phyloP scores from a whole-genome alignment of 2,888 invertebrate genomes.

The Callinectes sapidus region DNA sequence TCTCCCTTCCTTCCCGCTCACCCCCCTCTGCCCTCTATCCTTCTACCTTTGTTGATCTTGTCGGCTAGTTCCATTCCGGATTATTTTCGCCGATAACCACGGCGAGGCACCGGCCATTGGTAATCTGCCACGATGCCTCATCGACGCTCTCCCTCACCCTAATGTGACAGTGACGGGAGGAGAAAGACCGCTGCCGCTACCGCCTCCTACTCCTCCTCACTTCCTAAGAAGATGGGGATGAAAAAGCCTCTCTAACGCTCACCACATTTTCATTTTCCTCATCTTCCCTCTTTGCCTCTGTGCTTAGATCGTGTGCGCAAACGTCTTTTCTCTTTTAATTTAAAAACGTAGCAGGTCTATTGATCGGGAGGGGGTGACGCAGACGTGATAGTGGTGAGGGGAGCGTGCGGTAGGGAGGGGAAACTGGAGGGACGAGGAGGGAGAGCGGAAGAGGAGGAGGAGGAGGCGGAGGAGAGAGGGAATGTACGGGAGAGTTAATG shows the following conservation, averaged over 20 bases:
- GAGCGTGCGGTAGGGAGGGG: conserved; percentile 36
- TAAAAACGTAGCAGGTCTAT: conserved; percentile 69
- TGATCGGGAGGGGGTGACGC: conserved; percentile 57
- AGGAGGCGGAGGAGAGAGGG: conserved; percentile 18
- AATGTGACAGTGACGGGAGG: not conserved
- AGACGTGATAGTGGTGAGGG: conserved; percentile 46
- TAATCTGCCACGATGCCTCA: conserved; percentile 18
- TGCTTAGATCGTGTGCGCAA: conserved; percentile 61
- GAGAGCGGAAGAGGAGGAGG: not conserved
- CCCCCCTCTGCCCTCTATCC: conserved; percentile 15
- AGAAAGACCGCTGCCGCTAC: not conserved
- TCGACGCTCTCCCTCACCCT: not conserved
- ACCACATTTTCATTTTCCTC: conserved; percentile 22
- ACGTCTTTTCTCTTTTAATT: conserved; percentile 68
- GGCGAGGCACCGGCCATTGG: not conserved
- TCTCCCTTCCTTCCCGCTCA: conserved; percentile 7
- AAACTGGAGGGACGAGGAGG: conserved; percentile 14
- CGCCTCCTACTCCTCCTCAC: not conserved
- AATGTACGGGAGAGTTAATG: not conserved
- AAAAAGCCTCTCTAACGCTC: conserved; percentile 8
- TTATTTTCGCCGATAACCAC: conserved; percentile 51
- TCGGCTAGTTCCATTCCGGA: conserved; percentile 50
- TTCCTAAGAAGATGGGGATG: conserved; percentile 18
- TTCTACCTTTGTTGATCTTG: conserved; percentile 62
- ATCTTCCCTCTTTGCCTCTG: conserved; percentile 5